phyloP scores from a whole-genome alignment of 2,797 vertebrate species.

The Toxotes lorentzi region DNA sequence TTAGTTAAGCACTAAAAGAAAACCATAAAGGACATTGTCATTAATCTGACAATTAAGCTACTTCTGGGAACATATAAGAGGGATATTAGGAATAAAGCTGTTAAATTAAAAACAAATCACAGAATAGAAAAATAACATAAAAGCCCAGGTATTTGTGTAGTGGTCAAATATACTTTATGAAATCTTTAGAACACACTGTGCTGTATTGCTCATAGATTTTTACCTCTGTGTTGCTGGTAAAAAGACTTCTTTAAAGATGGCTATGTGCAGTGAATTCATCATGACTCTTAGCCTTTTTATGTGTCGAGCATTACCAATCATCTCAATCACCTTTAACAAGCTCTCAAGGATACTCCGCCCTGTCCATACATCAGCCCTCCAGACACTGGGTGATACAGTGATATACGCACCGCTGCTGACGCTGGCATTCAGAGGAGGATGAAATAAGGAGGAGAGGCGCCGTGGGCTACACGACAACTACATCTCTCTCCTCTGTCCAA shows the following conservation, averaged over 20 bases:
- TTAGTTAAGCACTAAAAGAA: not conserved
- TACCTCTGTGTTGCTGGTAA: slow-evolving; percentile 1
- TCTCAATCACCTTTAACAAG: slow-evolving; percentile 85
- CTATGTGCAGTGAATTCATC: slow-evolving; percentile 47
- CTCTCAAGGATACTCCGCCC: slow-evolving; percentile 76
- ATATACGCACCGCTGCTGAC: slow-evolving; percentile 61
- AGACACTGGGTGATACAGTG: slow-evolving; percentile 59
- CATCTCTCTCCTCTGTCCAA: slow-evolving; percentile 61
- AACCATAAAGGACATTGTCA: not conserved
- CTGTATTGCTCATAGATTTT: not conserved
- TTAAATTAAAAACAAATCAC: not conserved
- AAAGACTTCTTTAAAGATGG: slow-evolving; percentile 20
- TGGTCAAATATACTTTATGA: not conserved
- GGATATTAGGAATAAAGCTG: no score
- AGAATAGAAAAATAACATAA: not conserved
- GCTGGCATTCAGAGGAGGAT: slow-evolving; percentile 57
- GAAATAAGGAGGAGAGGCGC: slow-evolving; percentile 69
- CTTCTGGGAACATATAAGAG: not conserved
- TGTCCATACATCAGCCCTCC: slow-evolving; percentile 77
- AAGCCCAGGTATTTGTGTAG: not conserved
- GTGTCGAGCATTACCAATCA: slow-evolving; percentile 55
- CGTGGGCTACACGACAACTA: slow-evolving; percentile 65
- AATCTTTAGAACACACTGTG: not conserved
- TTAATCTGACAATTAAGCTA: not conserved
- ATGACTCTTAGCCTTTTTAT: slow-evolving; percentile 49